Evolutionary conservation across 2,888 invertebrate genomes (phyloP), one percentile per base, ranked within the genome.

Genomic region (Dryadula phaetusa): DNA sequence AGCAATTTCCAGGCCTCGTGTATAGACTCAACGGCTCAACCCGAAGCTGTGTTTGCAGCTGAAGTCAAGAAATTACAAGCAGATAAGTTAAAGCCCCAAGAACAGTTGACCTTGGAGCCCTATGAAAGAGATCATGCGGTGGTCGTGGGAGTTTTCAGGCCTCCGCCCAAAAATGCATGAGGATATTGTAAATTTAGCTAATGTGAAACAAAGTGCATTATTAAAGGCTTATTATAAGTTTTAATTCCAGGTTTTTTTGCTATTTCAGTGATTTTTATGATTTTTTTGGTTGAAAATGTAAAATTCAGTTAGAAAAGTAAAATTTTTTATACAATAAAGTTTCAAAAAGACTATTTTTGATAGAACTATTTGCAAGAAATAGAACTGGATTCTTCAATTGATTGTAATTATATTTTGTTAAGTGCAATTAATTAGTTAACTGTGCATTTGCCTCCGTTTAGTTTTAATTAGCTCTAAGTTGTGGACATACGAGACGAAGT

Each of bases 81-180:
- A 0, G 99, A 99, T 80, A 99, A 99, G 86, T 90, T 99, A 74
- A 99, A 99, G 92, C 99, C 99, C 0, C 96, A 97, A 77, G 99
- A 99, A 89, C 99, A 99, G 92, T 94, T 99, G n/a, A 99, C 99
- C 0, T 88, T 99, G 73, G 99, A 99, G 84, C 99, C 99, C 0
- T 99, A 99, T 76, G 99, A 99, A 83, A 95, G 99, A 87, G 99
- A 99, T 86, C 99, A 99, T 80, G 99, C 99, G 0, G 99, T 99
- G 0, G 99, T 99, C 0, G 98, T 99, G 0, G 99, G 99, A 2
- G 92, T 95, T 0, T 99, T 97, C 84, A 95, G 98, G 87, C 96
- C 97, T 58, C 95, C 96, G 0, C 79, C 95, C 0, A 95, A 96
- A 73, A 86, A 88, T 65, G 74, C 81, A 62, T 87, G 85, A 34